Conservation (phyloP, 1,140 invertebrate genomes). For the Cotesia chilonis region DNA sequence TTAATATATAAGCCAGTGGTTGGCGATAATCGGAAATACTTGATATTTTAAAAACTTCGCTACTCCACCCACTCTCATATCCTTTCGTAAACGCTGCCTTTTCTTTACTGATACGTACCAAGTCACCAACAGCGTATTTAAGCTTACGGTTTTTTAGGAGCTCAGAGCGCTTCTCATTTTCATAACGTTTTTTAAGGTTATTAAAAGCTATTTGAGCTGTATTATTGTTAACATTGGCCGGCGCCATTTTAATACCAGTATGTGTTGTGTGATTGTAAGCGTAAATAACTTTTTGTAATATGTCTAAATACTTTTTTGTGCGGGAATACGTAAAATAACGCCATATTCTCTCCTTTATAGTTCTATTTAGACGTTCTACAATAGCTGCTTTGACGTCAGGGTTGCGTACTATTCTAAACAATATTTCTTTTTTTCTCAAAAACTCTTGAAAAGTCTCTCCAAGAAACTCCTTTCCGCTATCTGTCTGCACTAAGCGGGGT, state of each 20-base stretch:
- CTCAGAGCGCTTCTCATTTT: too few species aligned
- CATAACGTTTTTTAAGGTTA: not conserved
- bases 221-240: slow-evolving; percentile 13
- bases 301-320: too few species aligned
- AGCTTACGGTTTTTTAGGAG: not conserved
- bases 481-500: too few species aligned
- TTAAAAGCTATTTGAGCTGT: not conserved
- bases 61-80: not conserved
- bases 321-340: too few species aligned
- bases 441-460: slow-evolving; percentile 29
- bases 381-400: slow-evolving; percentile 43
- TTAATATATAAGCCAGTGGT: not conserved
- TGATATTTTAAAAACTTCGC: not conserved
- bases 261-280: too few species aligned
- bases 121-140: slow-evolving; percentile 21
- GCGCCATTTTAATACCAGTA: slow-evolving; percentile 11
- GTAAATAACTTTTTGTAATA: too few species aligned
- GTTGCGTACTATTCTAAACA: slow-evolving; percentile 15
- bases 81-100: too few species aligned
- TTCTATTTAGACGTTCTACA: slow-evolving; percentile 43
- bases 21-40: not conserved
- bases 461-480: slow-evolving; percentile 4
- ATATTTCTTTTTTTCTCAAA: slow-evolving; percentile 29
- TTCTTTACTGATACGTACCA: too few species aligned
- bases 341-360: slow-evolving; percentile 36